Evolutionary conservation across 2,888 invertebrate genomes (phyloP), one percentile per base, ranked within the genome.

Genomic region (Deilephila elpenor): DNA sequence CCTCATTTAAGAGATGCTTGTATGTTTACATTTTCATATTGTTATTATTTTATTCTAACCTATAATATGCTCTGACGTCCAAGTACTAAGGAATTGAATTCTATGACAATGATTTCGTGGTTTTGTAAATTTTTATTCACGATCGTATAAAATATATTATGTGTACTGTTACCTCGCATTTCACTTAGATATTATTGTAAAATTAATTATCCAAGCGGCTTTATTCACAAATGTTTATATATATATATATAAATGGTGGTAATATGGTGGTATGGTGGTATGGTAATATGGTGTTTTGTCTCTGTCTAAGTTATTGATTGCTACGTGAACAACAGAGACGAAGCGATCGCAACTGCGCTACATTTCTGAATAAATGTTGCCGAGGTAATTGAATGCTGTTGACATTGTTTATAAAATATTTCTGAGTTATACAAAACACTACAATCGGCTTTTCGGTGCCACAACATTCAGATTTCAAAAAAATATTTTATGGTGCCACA

Each of bases 81-180:
- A n/a, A 56, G 56, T 56, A n/a, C 6, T 56, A 56, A 56, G n/a
- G 56, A 56, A 56, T 56, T 56, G 56, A 56, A 56, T 56, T 56
- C 6, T 56, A 56, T 44, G 44, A 44, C 11, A 44, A 44, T 44
- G 44, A 44, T 44, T 44, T 44, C 14, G 44, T 44, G 44, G 14
- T 11, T 56, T 56, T 6, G 5, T n/a, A 56, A 56, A n/a, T 56
- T n/a, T 25, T 56, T 56, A 56, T 56, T 56, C n/a, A 56, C n/a
- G 56, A n/a, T 17, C n/a, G n/a, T n/a, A 5, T 56, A 56, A 56
- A 17, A n/a, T 56, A 56, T 56, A 14, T 29, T 29, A 17, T 32
- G 0, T n/a, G 34, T 62, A 32, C 34, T 62, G 34, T 32, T 62
- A 62, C 61, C 61, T 62, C 61, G 61, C 34, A 62, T 62, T 17